A percentile compares a stretch with the other conserved stretches of the same genome.
These are phyloP conservation scores for Chunga burmeisteri DNA, from an alignment of 2,113 vertebrate species.

Conservation along the genomic window DNA sequence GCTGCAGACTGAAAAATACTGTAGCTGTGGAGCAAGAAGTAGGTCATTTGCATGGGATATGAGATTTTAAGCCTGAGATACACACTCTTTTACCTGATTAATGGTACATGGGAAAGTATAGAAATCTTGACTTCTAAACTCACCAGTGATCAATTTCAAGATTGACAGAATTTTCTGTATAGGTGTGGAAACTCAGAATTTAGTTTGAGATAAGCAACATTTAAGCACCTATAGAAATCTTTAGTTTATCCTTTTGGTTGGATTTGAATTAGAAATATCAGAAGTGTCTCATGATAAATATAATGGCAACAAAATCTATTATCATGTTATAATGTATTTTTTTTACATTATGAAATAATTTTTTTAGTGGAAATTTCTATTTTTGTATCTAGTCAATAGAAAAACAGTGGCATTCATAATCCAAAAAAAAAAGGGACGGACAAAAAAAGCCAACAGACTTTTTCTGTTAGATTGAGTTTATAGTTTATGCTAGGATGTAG, in stretches of 20 bases:
- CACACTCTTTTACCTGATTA: neutral
- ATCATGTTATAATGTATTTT: neutral
- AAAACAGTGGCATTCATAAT: neutral
- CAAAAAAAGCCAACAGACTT: neutral
- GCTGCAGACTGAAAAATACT: neutral
- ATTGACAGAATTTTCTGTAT: neutral
- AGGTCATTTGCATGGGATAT: neutral
- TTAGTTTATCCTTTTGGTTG: neutral
- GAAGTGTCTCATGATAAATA: neutral
- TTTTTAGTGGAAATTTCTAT: neutral
- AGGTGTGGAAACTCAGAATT: neutral
- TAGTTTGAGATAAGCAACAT: neutral
- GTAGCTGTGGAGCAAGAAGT: neutral
- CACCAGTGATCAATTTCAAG: neutral
- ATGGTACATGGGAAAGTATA: neutral
- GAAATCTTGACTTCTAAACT: neutral
- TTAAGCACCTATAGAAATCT: neutral
- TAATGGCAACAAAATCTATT: neutral
- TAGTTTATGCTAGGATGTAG: neutral
- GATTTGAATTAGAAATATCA: neutral
- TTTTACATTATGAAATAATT: neutral
- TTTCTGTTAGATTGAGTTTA: neutral
- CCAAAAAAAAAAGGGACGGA: accelerated
- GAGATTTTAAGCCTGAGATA: neutral
- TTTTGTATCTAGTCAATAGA: neutral